phyloP scores from a whole-genome alignment of 2,888 invertebrate species.

The Bedellia somnulentella region DNA sequence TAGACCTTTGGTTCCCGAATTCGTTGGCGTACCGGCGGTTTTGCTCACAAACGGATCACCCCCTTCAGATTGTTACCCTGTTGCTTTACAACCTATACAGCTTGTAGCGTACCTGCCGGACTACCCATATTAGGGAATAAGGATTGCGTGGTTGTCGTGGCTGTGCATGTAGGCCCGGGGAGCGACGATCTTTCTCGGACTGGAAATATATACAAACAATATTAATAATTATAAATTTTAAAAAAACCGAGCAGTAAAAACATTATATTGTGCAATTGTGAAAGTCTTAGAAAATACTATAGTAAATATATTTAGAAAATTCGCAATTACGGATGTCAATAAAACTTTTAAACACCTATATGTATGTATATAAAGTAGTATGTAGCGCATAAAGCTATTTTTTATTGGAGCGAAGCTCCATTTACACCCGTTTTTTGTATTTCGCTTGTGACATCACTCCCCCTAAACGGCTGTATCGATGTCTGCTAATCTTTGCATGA shows the following conservation, averaged over 20 bases:
- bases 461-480: too few species aligned
- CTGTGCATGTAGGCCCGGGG: constrained; percentile 34
- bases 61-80: too few species aligned
- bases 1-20: too few species aligned
- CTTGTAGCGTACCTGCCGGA: constrained; percentile 48
- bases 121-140: constrained; percentile 43
- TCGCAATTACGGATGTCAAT: neutral
- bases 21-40: too few species aligned
- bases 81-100: too few species aligned
- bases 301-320: neutral
- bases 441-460: too few species aligned
- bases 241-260: neutral
- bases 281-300: neutral
- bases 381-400: too few species aligned
- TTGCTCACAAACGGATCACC: constrained; percentile 9
- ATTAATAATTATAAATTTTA: neutral
- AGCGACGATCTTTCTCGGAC: constrained; percentile 47
- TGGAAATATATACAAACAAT: constrained; percentile 16
- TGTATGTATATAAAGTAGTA: too few species aligned
- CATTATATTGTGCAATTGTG: neutral
- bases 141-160: constrained; percentile 29
- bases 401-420: too few species aligned
- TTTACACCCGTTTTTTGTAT: too few species aligned
- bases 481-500: too few species aligned
- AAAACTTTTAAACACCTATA: too few species aligned